Percentiles rank a stretch among this genome's conserved stretches.
phyloP scores from a whole-genome alignment of 2,113 vertebrate genomes.

The Chaenocephalus aceratus region DNA sequence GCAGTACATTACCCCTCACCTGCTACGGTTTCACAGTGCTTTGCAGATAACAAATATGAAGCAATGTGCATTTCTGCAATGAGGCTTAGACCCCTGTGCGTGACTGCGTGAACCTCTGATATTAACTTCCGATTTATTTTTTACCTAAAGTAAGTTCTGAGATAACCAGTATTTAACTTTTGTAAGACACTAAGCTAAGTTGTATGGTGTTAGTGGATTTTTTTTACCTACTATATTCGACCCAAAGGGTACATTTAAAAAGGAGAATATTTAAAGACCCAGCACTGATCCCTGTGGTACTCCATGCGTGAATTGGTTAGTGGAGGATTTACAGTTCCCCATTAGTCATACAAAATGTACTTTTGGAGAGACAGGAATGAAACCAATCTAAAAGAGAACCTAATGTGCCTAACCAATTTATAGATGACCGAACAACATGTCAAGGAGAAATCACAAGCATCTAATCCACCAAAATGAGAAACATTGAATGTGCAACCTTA shows the following conservation, averaged over 20 bases:
- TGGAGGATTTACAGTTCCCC: neutral
- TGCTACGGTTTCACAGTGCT: neutral
- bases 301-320: neutral
- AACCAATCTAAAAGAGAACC: neutral
- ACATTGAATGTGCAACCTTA: neutral
- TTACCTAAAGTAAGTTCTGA: neutral
- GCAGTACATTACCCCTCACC: too few species aligned
- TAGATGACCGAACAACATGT: neutral
- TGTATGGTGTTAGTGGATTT: neutral
- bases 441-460: neutral
- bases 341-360: neutral
- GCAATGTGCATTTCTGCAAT: neutral
- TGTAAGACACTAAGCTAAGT: neutral
- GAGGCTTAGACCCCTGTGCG: neutral
- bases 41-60: neutral
- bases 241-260: neutral
- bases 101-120: neutral
- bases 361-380: neutral
- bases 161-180: neutral
- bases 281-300: neutral
- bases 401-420: neutral
- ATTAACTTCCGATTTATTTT: neutral
- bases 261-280: neutral
- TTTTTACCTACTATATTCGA: neutral
- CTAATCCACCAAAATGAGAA: neutral